phyloP scores from a whole-genome alignment of 2,113 vertebrate species.

The Dipodomys ordii region DNA sequence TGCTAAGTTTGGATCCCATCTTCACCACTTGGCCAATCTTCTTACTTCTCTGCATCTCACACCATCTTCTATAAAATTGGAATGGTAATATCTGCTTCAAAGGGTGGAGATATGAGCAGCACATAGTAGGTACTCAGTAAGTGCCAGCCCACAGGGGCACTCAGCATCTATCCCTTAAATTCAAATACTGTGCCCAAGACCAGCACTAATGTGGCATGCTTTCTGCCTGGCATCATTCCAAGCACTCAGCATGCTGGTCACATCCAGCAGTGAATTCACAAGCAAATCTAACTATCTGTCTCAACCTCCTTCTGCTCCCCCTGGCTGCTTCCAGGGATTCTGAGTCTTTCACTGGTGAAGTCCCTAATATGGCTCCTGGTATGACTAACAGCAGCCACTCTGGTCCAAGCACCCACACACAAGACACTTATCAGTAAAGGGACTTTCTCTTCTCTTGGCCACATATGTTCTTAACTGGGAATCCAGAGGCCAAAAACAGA shows the following conservation, averaged over 20 bases:
- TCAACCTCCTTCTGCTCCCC: background rate
- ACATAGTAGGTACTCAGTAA: background rate
- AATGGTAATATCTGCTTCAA: background rate
- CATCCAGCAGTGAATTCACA: background rate
- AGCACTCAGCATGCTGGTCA: background rate
- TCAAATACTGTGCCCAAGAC: background rate
- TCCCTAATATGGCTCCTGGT: background rate
- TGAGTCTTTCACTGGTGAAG: background rate
- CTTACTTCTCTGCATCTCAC: background rate
- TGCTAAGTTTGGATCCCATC: background rate
- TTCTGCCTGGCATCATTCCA: background rate
- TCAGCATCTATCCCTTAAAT: background rate
- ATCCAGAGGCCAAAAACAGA: background rate
- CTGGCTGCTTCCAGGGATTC: background rate
- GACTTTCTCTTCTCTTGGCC: background rate
- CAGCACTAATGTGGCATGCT: rapidly evolving
- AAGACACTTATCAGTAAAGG: background rate
- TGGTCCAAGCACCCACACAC: background rate
- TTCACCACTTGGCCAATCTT: background rate
- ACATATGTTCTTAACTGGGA: background rate
- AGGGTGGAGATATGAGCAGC: background rate
- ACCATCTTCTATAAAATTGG: background rate
- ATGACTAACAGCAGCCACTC: background rate
- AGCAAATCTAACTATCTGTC: background rate
- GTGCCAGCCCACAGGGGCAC: background rate